phyloP scores from a whole-genome alignment of 2,797 vertebrate species.

The Melanogrammus aeglefinus region DNA sequence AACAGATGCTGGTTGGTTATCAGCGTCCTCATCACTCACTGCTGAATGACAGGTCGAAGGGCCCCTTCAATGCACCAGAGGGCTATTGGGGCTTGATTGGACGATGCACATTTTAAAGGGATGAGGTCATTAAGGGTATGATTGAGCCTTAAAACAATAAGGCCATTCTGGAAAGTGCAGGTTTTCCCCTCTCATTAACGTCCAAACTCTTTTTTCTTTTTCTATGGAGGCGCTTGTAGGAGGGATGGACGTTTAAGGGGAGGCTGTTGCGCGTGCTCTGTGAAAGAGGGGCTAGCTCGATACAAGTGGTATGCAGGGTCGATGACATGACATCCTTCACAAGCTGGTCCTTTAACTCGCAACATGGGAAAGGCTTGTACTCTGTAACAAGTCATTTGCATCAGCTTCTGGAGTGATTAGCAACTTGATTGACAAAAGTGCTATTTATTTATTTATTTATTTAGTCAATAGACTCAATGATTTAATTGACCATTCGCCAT shows the following conservation, averaged over 20 bases:
- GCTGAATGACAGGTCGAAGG: slow-evolving; percentile 66
- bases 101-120: slow-evolving; percentile 58
- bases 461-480: neutral
- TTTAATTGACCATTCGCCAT: neutral
- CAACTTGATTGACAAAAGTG: slow-evolving; percentile 41
- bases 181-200: slow-evolving; percentile 17
- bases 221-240: neutral
- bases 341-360: slow-evolving; percentile 42
- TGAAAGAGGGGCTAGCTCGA: slow-evolving; percentile 37
- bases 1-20: slow-evolving; percentile 59
- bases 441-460: neutral
- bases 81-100: slow-evolving; percentile 62
- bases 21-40: slow-evolving; percentile 59
- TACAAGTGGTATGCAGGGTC: slow-evolving; percentile 39
- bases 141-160: slow-evolving; percentile 69
- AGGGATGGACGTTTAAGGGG: slow-evolving; percentile 27
- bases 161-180: slow-evolving; percentile 66
- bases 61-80: slow-evolving; percentile 40
- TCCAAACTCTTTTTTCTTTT: neutral
- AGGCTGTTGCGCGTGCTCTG: slow-evolving; percentile 63
- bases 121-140: slow-evolving; percentile 72
- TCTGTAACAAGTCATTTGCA: slow-evolving; percentile 19
- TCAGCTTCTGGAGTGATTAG: slow-evolving; percentile 26
- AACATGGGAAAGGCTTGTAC: slow-evolving; percentile 62
- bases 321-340: slow-evolving; percentile 48